These are phyloP conservation scores for Neodiprion fabricii DNA, from an alignment of 1,140 invertebrate genomes.

Conservation along the genomic window DNA sequence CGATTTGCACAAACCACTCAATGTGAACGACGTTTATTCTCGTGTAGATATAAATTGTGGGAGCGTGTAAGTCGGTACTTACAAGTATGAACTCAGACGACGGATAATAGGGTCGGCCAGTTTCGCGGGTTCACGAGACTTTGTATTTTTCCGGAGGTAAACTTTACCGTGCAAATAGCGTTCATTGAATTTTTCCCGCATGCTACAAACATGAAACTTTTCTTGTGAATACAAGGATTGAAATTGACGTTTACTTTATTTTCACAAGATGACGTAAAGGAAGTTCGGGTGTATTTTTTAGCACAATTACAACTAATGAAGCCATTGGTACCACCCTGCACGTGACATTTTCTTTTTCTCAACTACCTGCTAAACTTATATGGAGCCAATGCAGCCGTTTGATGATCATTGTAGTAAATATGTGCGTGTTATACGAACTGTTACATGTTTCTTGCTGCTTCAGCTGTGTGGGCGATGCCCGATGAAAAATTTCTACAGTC, in stretches of 20 bases:
- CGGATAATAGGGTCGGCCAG: no score
- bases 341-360: not conserved
- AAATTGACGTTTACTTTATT: not conserved
- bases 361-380: not conserved
- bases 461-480: no score
- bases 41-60: no score
- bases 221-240: slow-evolving; percentile 33
- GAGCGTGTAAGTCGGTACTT: no score
- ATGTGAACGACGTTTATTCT: no score
- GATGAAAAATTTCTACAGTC: no score
- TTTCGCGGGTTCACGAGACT: not conserved
- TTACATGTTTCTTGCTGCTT: not conserved
- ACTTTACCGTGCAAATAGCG: not conserved
- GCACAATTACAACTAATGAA: slow-evolving; percentile 4
- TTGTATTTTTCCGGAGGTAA: not conserved
- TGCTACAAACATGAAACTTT: slow-evolving; percentile 24
- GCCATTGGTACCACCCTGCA: slow-evolving; percentile 4
- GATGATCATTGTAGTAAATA: not conserved
- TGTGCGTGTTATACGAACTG: not conserved
- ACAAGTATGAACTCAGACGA: no score
- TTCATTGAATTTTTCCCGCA: slow-evolving; percentile 28
- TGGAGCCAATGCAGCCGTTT: not conserved
- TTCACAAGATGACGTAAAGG: not conserved
- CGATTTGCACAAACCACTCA: no score
- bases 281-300: not conserved